Evolutionary conservation across 2,113 vertebrate species (phyloP), one percentile per base, ranked within the genome.

Genomic region (Myiagra hebetior): DNA sequence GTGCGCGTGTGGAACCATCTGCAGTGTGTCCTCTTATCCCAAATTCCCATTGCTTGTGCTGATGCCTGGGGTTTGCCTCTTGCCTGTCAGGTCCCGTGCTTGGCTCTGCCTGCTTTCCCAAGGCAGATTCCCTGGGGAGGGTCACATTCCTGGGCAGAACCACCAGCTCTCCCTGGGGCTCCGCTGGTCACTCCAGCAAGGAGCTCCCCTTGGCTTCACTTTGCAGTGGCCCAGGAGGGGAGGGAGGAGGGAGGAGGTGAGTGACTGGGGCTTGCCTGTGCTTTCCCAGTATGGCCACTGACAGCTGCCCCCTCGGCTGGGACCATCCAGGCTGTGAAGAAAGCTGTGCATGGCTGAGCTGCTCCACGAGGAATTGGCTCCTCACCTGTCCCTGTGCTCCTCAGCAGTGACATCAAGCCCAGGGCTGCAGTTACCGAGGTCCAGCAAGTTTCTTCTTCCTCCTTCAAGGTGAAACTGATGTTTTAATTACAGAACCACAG

Each of bases 301-400:
- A 20, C 4, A 60, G 31, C 33, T 65, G 39, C 50, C 33, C 35
- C 1, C 9, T 81, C 56, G 33, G 31, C 74, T 64, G 41, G 31
- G 56, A 27, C 57, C 1, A 1, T 44, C 21, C 10, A 0, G 27
- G 21, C 23, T 41, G 19, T 22, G 53, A n/a, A 37, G 35, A 9
- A 22, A 7, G 13, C 56, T 60, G 13, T 26, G 3, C 0, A 4
- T 46, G 9, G 13, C 63, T 1, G 1, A 46, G 30, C 27, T 62
- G 46, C 18, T 33, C 31, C 1, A 0, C 13, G 39, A 85, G 47
- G 23, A 37, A 8, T 10, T 39, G 39, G 23, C n/a, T 74, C 49
- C n/a, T 85, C n/a, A 18, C 14, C n/a, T 52, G 20, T 33, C 26
- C 59, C 44, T 27, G 17, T 18, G 39, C n/a, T 81, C 33, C 56